phyloP scores from a whole-genome alignment of 2,113 vertebrate species.

The Ariopsis seemanni region DNA sequence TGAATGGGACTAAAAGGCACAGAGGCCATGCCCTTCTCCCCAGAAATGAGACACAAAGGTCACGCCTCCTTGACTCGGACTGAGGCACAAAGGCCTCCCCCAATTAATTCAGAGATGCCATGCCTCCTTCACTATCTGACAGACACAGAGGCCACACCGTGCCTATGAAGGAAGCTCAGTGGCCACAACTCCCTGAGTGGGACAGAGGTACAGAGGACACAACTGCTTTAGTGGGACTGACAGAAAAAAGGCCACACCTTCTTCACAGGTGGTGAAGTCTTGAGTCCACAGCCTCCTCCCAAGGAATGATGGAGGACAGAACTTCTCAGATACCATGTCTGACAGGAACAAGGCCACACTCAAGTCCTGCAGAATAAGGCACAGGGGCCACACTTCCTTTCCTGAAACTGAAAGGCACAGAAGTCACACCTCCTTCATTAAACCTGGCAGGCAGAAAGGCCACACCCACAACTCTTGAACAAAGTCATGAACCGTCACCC shows the following conservation, averaged over 20 bases:
- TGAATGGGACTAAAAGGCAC: not conserved
- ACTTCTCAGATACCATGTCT: not conserved
- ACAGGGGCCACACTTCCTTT: not conserved
- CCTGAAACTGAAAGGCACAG: not conserved
- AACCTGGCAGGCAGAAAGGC: no score
- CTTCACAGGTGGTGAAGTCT: not conserved
- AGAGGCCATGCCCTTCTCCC: not conserved
- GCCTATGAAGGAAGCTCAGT: not conserved
- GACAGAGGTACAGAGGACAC: not conserved
- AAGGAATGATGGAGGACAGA: not conserved
- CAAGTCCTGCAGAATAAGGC: not conserved
- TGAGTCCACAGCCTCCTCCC: no score
- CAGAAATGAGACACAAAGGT: not conserved
- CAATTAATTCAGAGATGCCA: not conserved
- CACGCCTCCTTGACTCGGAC: not conserved
- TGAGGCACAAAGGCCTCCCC: not conserved
- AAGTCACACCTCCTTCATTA: not conserved
- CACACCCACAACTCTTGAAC: not conserved
- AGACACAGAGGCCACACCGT: not conserved
- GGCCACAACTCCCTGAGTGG: not conserved
- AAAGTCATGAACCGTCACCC: not conserved
- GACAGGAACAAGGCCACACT: not conserved
- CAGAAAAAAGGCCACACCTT: not conserved
- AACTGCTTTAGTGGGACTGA: not conserved
- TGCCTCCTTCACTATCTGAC: not conserved